Base-by-base conservation (phyloP, 2,113 vertebrate genomes). In the Myiagra hebetior region DNA sequence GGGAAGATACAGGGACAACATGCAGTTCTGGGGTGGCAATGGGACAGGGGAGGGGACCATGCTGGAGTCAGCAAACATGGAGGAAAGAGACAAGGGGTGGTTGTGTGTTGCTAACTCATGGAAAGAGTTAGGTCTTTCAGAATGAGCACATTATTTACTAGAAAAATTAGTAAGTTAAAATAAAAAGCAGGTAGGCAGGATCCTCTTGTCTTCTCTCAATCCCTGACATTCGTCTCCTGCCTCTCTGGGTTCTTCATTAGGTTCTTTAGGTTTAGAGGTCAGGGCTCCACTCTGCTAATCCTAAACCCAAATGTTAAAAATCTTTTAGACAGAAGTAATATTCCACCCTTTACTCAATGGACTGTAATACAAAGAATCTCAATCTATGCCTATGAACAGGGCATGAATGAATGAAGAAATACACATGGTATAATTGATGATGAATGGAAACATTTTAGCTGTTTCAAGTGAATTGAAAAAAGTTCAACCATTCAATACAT, bases 181-280 rank as follows among this genome's bases (percentile, higher is more conserved):
- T n/a, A 74, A 86, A 79, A 62, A 82, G 20, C 7, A 21, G 7
- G 39, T 35, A 44, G 7, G 10, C 50, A 39, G 37, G 23, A 68
- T 59, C 33, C 15, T 27, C 20, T 76, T 78, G 28, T 44, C 37
- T 74, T 78, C 37, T 57, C 26, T 85, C 65, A 50, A 2, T 41
- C n/a, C 13, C 26, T 69, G 39, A 20, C 10, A 55, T 59, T 72
- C 0, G 0, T 8, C 7, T 64, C 26, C n/a, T 75, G 20, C 17
- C 5, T 75, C 9, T 63, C 35, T 53, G 30, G 7, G 11, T 50
- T 79, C 53, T 55, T 63, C 26, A 7, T 72, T 53, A 53, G 6
- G 5, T 56, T 44, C 13, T 83, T 75, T 37, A 72, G 12, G 4
- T 56, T 74, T 82, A 57, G n/a, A 42, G 13, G 11, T 60, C 47